Conservation (phyloP, 1,140 invertebrate species). For the Luehdorfia chinensis region DNA sequence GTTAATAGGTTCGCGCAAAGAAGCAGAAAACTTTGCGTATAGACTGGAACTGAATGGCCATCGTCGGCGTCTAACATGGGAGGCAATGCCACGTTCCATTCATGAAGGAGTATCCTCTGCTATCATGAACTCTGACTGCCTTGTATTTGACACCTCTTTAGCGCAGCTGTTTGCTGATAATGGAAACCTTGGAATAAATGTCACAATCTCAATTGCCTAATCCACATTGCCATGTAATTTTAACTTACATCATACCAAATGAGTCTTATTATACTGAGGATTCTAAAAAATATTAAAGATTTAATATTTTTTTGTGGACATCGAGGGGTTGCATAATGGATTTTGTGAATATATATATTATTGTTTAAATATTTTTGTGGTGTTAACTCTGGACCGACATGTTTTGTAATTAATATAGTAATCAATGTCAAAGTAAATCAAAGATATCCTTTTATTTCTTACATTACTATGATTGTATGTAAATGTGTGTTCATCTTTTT, state of each 20-base stretch:
- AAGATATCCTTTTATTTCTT: conserved; percentile 58
- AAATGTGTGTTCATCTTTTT: conserved; percentile 67
- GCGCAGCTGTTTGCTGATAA: conserved; percentile 99
- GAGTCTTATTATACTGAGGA: conserved; percentile 23
- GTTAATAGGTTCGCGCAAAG: conserved; percentile 98
- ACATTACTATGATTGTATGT: conserved; percentile 40
- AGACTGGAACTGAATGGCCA: conserved; percentile 98
- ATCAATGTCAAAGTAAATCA: conserved; percentile 57
- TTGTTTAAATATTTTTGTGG: conserved; percentile 18
- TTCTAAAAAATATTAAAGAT: conserved; percentile 26
- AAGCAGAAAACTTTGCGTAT: conserved; percentile 99
- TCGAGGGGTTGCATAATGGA: conserved; percentile 24
- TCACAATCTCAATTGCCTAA: conserved; percentile 96
- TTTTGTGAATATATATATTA: conserved; percentile 23
- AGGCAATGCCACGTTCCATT: conserved; percentile 98
- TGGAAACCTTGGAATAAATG: conserved; percentile 99
- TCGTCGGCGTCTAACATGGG: conserved; percentile 96
- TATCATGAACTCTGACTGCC: conserved; percentile 98
- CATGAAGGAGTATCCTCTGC: conserved; percentile 99
- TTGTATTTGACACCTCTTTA: conserved; percentile 99
- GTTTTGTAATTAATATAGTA: conserved; percentile 46
- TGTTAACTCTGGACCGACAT: conserved; percentile 27
- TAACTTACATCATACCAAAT: conserved; percentile 17
- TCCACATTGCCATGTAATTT: conserved; percentile 34
- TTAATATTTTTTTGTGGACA: conserved; percentile 21